These are phyloP conservation scores for Lagopus muta DNA, from an alignment of 2,113 vertebrate genomes.

Conservation along the genomic window DNA sequence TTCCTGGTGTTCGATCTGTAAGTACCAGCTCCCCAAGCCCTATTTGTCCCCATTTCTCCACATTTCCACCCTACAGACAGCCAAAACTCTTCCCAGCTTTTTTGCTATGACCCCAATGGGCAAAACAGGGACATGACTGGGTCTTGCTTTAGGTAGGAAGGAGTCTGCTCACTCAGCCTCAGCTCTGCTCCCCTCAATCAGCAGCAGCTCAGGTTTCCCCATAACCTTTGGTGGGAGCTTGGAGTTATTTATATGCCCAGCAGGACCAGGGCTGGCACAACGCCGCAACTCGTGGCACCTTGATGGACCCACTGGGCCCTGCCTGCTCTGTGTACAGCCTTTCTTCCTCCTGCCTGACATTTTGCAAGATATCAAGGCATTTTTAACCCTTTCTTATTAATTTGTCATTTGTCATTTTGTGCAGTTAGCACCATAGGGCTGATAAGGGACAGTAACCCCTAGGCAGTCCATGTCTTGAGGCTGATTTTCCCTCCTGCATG, in stretches of 20 bases:
- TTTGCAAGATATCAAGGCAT: not conserved
- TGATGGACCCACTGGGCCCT: not conserved
- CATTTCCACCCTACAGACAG: not conserved
- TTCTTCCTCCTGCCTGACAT: not conserved
- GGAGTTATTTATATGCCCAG: slow-evolving; percentile 45
- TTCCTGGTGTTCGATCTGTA: slow-evolving; percentile 98
- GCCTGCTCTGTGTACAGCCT: not conserved
- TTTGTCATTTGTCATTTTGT: not conserved
- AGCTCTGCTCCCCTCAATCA: not conserved
- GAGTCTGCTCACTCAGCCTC: not conserved
- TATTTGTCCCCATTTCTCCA: not conserved
- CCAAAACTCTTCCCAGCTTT: not conserved
- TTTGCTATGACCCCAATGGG: not conserved
- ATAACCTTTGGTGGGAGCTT: slow-evolving; percentile 67
- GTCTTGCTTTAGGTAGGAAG: not conserved
- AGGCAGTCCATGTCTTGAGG: fast-evolving
- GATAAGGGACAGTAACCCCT: not conserved
- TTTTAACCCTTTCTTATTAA: not conserved
- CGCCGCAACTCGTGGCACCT: not conserved
- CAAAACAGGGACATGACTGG: not conserved
- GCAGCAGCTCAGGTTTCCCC: slow-evolving; percentile 56
- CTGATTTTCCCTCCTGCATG: fast-evolving
- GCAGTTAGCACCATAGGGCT: not conserved
- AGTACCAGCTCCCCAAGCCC: slow-evolving; percentile 71
- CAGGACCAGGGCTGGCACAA: not conserved